phyloP scores from a whole-genome alignment of 2,113 vertebrate genomes.

The Engystomops pustulosus region DNA sequence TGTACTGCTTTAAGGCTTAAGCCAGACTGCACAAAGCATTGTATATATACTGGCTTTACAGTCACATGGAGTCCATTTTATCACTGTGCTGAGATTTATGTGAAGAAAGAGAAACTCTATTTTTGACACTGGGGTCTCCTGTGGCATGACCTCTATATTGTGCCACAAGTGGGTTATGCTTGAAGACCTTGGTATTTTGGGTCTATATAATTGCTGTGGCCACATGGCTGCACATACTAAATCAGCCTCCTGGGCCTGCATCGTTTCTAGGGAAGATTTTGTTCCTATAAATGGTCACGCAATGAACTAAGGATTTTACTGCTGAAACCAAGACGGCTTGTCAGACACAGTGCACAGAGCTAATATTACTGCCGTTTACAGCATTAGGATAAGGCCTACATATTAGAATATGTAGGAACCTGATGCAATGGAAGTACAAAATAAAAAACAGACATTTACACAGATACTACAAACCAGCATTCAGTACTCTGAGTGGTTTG shows the following conservation, averaged over 20 bases:
- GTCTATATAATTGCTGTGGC: conserved; percentile 24
- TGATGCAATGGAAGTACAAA: too few relatives aligned
- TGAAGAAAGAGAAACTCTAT: not conserved
- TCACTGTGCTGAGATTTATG: not conserved
- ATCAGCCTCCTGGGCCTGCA: not conserved
- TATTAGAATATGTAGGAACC: not conserved
- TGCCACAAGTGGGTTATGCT: conserved; percentile 11
- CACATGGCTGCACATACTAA: conserved; percentile 9
- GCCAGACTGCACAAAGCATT: not conserved
- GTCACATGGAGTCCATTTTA: not conserved
- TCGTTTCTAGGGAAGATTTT: not conserved
- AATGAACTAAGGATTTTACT: not conserved
- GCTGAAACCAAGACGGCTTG: not conserved
- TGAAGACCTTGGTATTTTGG: conserved; percentile 27
- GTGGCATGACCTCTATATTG: conserved; percentile 42
- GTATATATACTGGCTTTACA: not conserved
- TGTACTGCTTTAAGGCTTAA: not conserved
- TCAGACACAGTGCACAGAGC: not conserved
- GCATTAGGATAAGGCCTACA: not conserved
- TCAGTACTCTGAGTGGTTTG: too few relatives aligned
- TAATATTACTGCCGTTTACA: not conserved
- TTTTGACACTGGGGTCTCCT: conserved; percentile 18
- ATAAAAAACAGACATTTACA: too few relatives aligned
- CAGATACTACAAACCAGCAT: too few relatives aligned
- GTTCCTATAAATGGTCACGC: not conserved